A percentile compares a stretch with the other conserved stretches of the same genome.
Conservation (phyloP, 1,140 invertebrate species). For the Apis cerana region DNA sequence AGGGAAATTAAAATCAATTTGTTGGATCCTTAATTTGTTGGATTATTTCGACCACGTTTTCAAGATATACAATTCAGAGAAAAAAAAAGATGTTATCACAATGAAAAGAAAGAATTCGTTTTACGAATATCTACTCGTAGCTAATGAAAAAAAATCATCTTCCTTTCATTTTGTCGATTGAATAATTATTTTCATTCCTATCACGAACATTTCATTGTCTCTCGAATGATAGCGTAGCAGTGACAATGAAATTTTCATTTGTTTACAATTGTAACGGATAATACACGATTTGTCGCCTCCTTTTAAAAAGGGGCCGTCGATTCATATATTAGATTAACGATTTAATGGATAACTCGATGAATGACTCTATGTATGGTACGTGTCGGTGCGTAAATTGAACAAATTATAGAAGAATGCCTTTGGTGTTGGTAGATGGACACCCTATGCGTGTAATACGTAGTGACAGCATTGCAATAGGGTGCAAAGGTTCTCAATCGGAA, state of each 20-base stretch:
- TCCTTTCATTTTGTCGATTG: not conserved
- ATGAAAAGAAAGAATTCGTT: not conserved
- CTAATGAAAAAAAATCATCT: not conserved
- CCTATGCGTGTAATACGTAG: conserved; percentile 60
- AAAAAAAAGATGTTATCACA: not conserved
- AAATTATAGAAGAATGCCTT: conserved; percentile 79
- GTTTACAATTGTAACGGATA: conserved; percentile 24
- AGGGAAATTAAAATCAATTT: not conserved
- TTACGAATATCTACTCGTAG: not conserved
- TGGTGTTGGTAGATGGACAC: conserved; percentile 65
- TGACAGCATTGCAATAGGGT: conserved; percentile 38
- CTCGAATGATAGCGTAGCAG: not conserved
- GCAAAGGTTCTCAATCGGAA: conserved; percentile 49
- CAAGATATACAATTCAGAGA: not conserved
- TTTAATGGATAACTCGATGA: conserved; percentile 78
- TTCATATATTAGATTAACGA: conserved; percentile 75
- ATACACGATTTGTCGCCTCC: conserved; percentile 24
- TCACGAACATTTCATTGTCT: not conserved
- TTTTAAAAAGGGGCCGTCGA: conserved; percentile 52
- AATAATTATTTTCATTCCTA: not conserved
- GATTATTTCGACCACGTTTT: not conserved
- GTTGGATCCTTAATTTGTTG: conserved; percentile 2
- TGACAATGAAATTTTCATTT: conserved; percentile 27
- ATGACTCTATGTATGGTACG: conserved; percentile 71
- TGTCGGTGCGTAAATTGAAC: conserved; percentile 78